Evolutionary conservation across 2,888 invertebrate species (phyloP), one percentile per base, ranked within the genome.

Genomic region (Pterostichus niger): DNA sequence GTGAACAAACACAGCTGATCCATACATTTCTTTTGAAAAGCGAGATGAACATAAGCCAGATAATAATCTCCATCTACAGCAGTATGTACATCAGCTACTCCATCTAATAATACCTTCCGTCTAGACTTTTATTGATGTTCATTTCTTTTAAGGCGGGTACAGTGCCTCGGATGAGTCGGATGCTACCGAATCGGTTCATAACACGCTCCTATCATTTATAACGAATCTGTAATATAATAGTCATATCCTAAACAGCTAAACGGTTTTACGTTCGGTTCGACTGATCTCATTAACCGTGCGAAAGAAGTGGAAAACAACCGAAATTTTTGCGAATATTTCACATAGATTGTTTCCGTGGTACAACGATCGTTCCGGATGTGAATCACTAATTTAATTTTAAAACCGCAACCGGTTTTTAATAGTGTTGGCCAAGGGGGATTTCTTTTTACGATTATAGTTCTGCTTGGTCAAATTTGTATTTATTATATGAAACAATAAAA

Each of bases 41-140:
- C 15, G 35, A 59, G 59, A 59, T 59, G 59, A 59, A 59, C 59
- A 59, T 59, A 31, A 54, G 15, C 15, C 54, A 59, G 59, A 59
- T 59, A 59, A 31, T 59, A 31, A 31, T 59, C 59, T 59, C 31
- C 59, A 59, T 54, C 54, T 54, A 54, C 13, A 54, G 54, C 15
- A 54, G 54, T 24, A 24, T 24, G 24, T 54, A 54, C 54, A 54
- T 59, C 59, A 64, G 33, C 68, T 71, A 44, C 68, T 71, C 17
- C 11, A 71, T 71, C 68, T 71, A 71, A 71, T 71, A 71, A 71
- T 44, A 71, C 68, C 68, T 71, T 71, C 68, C 68, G 68, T 44
- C 68, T 64, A 64, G 64, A 64, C 64, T 64, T 64, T 71, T 71
- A 71, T 71, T 71, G 68, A 71, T 71, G 68, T 40, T 71, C 68